These are phyloP conservation scores for Enteromius trimaculatus DNA, from an alignment of 2,797 vertebrate genomes.

Conservation along the genomic window DNA sequence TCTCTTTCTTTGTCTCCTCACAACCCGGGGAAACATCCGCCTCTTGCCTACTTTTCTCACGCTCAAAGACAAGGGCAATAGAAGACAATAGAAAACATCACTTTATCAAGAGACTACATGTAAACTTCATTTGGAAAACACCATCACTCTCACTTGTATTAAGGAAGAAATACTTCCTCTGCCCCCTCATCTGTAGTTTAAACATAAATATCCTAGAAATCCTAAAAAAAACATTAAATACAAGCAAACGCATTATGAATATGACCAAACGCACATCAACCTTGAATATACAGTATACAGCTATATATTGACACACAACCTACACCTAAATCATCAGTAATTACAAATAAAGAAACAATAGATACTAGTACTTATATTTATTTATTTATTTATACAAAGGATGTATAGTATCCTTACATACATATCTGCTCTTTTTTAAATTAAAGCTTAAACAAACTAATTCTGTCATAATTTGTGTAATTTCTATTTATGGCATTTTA, in stretches of 20 bases:
- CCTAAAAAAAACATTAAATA: background rate
- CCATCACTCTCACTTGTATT: slow-evolving; percentile 23
- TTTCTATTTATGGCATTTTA: no score
- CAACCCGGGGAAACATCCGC: background rate
- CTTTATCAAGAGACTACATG: background rate
- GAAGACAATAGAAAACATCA: slow-evolving; percentile 14
- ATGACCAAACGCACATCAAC: background rate
- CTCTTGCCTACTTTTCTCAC: background rate
- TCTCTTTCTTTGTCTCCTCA: slow-evolving; percentile 1
- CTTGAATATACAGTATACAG: background rate
- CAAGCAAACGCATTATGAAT: background rate
- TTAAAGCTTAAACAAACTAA: background rate
- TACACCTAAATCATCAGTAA: background rate
- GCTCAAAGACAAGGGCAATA: background rate
- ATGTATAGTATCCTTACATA: background rate
- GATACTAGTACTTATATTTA: no score
- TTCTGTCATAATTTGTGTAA: background rate
- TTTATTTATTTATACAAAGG: background rate
- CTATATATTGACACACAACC: background rate
- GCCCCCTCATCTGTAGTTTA: background rate
- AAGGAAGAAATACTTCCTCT: slow-evolving; percentile 9
- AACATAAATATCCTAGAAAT: background rate
- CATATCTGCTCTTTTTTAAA: slow-evolving; percentile 5
- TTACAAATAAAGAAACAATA: background rate
- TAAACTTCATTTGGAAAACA: slow-evolving; percentile 27